Conservation (phyloP, 1,140 invertebrate species). For the Drosophila quadrilineata region DNA sequence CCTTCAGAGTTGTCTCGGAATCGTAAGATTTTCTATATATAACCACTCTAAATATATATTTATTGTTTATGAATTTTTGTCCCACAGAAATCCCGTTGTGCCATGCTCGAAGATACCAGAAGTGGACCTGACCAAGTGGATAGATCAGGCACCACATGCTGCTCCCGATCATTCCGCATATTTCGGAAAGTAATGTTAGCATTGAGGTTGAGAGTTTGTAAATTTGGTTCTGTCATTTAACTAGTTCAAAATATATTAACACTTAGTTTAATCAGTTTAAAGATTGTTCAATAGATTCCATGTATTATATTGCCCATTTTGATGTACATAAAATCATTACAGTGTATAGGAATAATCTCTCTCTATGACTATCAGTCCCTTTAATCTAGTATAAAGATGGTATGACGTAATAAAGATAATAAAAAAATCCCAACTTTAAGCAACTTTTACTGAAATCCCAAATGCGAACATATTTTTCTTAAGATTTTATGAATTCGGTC, state of each 20-base stretch:
- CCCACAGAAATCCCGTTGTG: slow-evolving; percentile 86
- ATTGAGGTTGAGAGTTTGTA: neutral
- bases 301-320: slow-evolving; percentile 62
- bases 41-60: neutral
- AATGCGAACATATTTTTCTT: no score
- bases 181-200: slow-evolving; percentile 62
- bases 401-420: no score
- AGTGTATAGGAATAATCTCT: slow-evolving; percentile 27
- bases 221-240: slow-evolving; percentile 47
- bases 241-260: slow-evolving; percentile 72
- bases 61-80: slow-evolving; percentile 1
- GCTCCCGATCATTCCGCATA: slow-evolving; percentile 44
- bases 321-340: slow-evolving; percentile 63
- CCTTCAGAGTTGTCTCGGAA: slow-evolving; percentile 84
- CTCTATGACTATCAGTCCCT: no score
- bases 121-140: slow-evolving; percentile 86
- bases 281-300: slow-evolving; percentile 41
- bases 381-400: no score
- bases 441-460: no score
- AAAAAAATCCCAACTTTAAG: no score
- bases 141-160: slow-evolving; percentile 66
- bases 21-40: slow-evolving; percentile 81
- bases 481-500: slow-evolving; percentile 7
- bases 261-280: slow-evolving; percentile 64
- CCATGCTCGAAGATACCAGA: slow-evolving; percentile 86